These are phyloP conservation scores for Steatocranus sp. DNA, from an alignment of 2,797 vertebrate species.

Conservation along the genomic window DNA sequence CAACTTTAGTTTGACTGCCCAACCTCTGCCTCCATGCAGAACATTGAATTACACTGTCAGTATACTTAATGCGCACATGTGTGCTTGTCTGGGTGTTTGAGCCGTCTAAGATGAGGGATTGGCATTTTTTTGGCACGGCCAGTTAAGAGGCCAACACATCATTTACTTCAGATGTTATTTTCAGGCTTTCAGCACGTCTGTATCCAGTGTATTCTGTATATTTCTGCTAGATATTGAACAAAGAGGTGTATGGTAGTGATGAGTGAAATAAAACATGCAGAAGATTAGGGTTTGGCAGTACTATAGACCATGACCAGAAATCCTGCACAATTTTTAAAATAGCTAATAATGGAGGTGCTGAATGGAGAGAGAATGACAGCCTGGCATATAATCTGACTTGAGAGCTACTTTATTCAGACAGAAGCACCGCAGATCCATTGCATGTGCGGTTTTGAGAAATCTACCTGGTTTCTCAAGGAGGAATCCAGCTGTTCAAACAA, in stretches of 20 bases:
- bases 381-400: constrained; percentile 55
- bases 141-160: constrained; percentile 41
- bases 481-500: constrained; percentile 65
- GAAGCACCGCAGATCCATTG: constrained; percentile 26
- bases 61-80: constrained; percentile 6
- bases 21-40: constrained; percentile 48
- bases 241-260: constrained; percentile 31
- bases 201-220: constrained; percentile 20
- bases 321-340: constrained; percentile 48
- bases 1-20: constrained; percentile 50
- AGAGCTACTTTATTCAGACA: constrained; percentile 50
- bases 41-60: constrained; percentile 31
- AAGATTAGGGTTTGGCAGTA: constrained; percentile 66
- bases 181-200: constrained; percentile 50
- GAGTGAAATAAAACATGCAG: constrained; percentile 62
- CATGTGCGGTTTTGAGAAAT: constrained; percentile 30
- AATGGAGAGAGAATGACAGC: constrained; percentile 54
- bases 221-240: constrained; percentile 31
- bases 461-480: constrained; percentile 48
- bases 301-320: constrained; percentile 36
- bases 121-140: constrained; percentile 42
- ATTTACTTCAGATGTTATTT: constrained; percentile 54
- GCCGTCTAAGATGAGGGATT: constrained; percentile 35
- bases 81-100: not conserved
- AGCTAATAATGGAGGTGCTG: constrained; percentile 61